Evolutionary conservation across 2,113 vertebrate genomes (phyloP).

Genomic region (human): DNA sequence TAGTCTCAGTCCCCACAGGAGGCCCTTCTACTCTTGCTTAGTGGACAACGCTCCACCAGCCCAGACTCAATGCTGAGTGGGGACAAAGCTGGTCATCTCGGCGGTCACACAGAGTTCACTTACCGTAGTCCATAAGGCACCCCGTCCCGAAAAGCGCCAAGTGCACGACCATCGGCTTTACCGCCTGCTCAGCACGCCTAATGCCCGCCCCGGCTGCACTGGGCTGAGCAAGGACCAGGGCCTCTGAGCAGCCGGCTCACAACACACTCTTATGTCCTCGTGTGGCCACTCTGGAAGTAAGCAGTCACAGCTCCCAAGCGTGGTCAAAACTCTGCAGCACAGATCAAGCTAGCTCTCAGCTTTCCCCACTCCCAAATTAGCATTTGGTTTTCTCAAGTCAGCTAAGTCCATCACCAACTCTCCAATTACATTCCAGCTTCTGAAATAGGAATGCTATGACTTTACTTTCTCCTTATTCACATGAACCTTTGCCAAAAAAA

Average conservation of each 20-base stretch:
- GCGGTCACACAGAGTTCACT: neutral
- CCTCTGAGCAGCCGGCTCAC: neutral
- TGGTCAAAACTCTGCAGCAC: neutral
- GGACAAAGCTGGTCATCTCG: neutral
- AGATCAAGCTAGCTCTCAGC: neutral
- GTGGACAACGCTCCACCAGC: neutral
- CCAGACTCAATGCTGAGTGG: neutral
- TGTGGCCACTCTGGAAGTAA: neutral
- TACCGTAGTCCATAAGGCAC: neutral
- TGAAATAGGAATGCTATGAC: neutral
- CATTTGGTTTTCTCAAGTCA: neutral
- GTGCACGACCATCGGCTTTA: too few relatives aligned
- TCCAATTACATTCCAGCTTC: neutral
- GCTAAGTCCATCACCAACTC: neutral
- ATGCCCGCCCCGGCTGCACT: rapidly evolving
- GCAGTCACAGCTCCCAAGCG: neutral
- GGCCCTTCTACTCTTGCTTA: neutral
- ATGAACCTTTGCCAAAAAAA: neutral
- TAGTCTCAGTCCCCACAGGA: neutral
- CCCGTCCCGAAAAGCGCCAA: neutral
- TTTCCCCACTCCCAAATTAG: neutral
- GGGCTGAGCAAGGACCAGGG: neutral
- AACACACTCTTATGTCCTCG: neutral
- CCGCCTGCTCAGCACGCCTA: too few relatives aligned
- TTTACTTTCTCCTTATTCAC: neutral